Evolutionary conservation across 2,113 vertebrate species (phyloP).

Genomic region (Myrmecobius fasciatus): DNA sequence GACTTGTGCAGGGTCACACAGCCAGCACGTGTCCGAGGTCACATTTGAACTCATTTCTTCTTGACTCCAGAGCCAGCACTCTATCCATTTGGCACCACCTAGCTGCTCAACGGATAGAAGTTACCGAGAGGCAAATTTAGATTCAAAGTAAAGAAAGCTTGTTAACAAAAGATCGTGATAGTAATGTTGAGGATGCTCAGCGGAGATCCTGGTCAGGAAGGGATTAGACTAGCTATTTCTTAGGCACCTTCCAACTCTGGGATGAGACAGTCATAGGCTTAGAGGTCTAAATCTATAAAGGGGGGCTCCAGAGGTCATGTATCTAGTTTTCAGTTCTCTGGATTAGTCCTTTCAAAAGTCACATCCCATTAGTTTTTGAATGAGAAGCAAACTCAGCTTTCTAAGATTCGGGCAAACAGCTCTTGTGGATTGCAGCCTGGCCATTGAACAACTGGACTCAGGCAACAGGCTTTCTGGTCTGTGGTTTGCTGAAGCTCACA

Average conservation of each 20-base stretch:
- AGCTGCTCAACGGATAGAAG: not conserved
- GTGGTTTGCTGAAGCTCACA: conserved; percentile 84
- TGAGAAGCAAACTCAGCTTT: conserved; percentile 44
- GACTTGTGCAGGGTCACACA: not conserved
- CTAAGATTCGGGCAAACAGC: conserved; percentile 70
- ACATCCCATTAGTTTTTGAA: not conserved
- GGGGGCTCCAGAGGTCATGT: not conserved
- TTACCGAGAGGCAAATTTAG: too few species aligned
- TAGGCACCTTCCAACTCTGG: too few species aligned
- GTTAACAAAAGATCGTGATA: not conserved
- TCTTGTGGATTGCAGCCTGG: conserved; percentile 63
- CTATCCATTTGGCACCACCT: not conserved
- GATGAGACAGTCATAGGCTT: not conserved
- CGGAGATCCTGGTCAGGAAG: not conserved
- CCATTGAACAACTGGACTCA: conserved; percentile 67
- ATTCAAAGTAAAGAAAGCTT: too few species aligned
- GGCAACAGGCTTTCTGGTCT: conserved; percentile 73
- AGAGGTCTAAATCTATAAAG: conserved; percentile 6
- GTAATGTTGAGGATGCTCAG: not conserved
- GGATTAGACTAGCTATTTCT: not conserved
- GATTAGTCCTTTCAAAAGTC: conserved; percentile 15
- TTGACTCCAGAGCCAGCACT: not conserved
- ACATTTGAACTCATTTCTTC: too few species aligned
- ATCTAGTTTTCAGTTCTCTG: not conserved
- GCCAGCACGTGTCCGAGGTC: not conserved